Evolutionary conservation across 2,888 invertebrate species (phyloP), one percentile per base, ranked within the genome.

Genomic region (Caenorhabditis sp.): DNA sequence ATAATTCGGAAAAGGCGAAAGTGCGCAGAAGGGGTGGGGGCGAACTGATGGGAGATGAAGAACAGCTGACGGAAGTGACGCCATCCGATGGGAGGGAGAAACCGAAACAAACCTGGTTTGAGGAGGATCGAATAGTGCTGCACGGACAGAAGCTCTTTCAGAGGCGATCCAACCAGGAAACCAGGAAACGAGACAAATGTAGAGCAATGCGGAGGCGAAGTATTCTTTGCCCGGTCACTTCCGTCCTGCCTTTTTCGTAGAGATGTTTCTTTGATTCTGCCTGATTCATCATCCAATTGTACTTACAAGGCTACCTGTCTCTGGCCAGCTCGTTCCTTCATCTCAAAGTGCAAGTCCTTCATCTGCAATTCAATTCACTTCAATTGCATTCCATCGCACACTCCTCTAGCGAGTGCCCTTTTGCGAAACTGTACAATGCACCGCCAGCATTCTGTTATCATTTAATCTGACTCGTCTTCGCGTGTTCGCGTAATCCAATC

Each of bases 401-500:
- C 61, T 61, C 61, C 61, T 28, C 24, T 3, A n/a, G n/a, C 22
- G 1, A 24, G 18, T 70, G 72, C 64, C 26, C 64, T 72, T 72
- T 72, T 56, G 47, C 47, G 47, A n/a, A n/a, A 47, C 55, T 37
- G 53, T 20, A 15, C 37, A n/a, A 44, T 47, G 44, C 61, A 62
- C 61, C 61, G 61, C 40, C 55, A 40, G 26, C 44, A 15, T 40
- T 40, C 40, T 40, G 53, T 74, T 74, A 74, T 74, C 74, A 74
- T 58, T 72, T 72, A 62, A 72, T 72, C 64, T 35, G 50, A 72
- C 32, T 62, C 55, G 56, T 28, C 47, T 56, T 64, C 47, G n/a
- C n/a, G 74, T 67, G 74, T 74, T 74, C 65, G 65, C 60, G 65
- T 65, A 74, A 74, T 74, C 74, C 65, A 65, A 74, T 74, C 74